Conservation (phyloP, 2,797 vertebrate genomes). For the Hafferia zeledoni region DNA sequence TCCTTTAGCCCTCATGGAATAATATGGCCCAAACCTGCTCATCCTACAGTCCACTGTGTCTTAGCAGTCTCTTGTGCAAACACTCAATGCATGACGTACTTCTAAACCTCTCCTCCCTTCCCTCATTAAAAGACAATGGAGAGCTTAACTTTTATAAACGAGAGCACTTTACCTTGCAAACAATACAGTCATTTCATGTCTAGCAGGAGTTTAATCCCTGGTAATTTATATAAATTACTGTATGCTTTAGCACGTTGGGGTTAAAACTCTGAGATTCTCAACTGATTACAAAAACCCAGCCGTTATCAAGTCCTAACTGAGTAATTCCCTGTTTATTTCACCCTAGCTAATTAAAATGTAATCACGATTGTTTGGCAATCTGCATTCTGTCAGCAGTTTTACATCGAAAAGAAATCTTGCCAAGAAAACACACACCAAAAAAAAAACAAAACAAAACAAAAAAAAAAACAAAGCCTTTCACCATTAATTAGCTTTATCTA, state of each 20-base stretch:
- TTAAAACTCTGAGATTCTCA: constrained; percentile 46
- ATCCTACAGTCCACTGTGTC: not conserved
- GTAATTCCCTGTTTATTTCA: constrained; percentile 66
- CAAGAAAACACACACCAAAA: constrained; percentile 31
- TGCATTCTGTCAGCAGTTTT: constrained; percentile 72
- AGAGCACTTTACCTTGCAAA: constrained; percentile 17
- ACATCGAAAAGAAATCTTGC: constrained; percentile 54
- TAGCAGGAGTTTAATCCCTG: constrained; percentile 26
- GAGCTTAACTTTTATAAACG: not conserved
- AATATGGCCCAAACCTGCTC: not conserved
- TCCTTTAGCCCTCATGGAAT: not conserved
- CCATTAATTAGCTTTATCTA: constrained; percentile 14
- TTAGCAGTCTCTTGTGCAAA: not conserved
- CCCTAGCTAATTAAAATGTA: constrained; percentile 76
- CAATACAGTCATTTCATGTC: not conserved
- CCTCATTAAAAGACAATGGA: not conserved
- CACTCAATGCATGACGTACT: not conserved
- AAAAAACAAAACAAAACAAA: not conserved
- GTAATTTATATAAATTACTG: constrained; percentile 39
- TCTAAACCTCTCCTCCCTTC: not conserved
- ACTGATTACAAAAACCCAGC: not conserved
- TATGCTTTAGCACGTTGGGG: constrained; percentile 30
- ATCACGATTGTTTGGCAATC: constrained; percentile 65
- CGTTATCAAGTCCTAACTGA: constrained; percentile 66
- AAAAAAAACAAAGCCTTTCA: constrained; percentile 17